phyloP scores from a whole-genome alignment of 2,113 vertebrate species.

The Dascyllus trimaculatus region DNA sequence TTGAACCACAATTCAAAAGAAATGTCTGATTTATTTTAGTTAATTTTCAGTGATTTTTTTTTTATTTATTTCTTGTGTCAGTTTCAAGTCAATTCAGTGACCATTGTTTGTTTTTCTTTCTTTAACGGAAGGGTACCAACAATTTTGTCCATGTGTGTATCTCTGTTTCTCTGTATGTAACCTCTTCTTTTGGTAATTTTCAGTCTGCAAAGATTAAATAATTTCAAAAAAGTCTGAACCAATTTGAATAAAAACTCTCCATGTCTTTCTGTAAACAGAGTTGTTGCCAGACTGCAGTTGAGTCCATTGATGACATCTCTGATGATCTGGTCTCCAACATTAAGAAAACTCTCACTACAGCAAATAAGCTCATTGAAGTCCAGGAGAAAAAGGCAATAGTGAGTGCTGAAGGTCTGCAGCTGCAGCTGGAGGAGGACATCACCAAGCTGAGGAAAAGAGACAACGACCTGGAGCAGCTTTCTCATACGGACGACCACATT shows the following conservation, averaged over 20 bases:
- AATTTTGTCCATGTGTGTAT: too few species aligned
- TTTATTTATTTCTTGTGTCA: too few species aligned
- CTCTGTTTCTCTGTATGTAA: too few species aligned
- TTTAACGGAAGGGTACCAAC: too few species aligned
- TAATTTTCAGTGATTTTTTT: too few species aligned
- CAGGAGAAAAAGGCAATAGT: not conserved
- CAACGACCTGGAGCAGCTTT: not conserved
- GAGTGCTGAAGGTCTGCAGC: slow-evolving; percentile 19
- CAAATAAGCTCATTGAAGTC: slow-evolving; percentile 15
- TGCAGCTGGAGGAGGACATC: slow-evolving; percentile 36
- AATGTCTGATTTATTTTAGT: too few species aligned
- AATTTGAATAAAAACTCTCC: not conserved
- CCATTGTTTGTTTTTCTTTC: too few species aligned
- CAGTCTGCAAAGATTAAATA: too few species aligned
- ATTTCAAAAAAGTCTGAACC: too few species aligned
- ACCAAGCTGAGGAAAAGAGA: slow-evolving; percentile 16
- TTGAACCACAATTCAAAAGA: too few species aligned
- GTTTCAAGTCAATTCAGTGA: too few species aligned
- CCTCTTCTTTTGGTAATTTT: too few species aligned
- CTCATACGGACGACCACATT: slow-evolving; percentile 25
- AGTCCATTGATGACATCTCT: not conserved
- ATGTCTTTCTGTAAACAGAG: not conserved
- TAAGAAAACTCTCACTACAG: not conserved
- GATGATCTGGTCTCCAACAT: slow-evolving; percentile 2
- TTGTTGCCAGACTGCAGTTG: not conserved